Conservation (phyloP, 1,140 invertebrate genomes). For the Brachionus rubens region DNA sequence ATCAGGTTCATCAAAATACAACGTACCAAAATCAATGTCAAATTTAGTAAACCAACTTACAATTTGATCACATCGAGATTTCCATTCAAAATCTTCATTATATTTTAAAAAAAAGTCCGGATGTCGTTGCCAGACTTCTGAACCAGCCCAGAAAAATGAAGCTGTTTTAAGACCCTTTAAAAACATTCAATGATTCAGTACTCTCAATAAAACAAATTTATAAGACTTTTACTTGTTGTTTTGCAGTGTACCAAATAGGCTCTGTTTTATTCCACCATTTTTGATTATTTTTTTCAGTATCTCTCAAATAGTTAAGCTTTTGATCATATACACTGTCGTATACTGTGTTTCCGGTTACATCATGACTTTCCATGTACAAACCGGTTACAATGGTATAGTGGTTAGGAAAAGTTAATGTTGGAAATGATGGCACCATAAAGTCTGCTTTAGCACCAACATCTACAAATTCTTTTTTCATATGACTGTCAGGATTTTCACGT, state of each 20-base stretch:
- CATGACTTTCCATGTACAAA: constrained; percentile 62
- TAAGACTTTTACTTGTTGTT: constrained; percentile 5
- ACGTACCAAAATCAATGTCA: constrained; percentile 62
- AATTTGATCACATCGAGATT: constrained; percentile 64
- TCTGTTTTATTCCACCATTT: constrained; percentile 48
- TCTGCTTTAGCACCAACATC: constrained; percentile 64
- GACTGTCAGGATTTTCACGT: constrained; percentile 61
- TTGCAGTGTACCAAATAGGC: constrained; percentile 47
- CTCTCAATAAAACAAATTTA: neutral
- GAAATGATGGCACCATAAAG: constrained; percentile 68
- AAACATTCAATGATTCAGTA: neutral
- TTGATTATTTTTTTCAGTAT: constrained; percentile 28
- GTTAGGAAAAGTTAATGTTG: constrained; percentile 76
- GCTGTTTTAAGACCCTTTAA: constrained; percentile 35
- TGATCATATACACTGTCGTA: constrained; percentile 61
- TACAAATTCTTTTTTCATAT: constrained; percentile 62
- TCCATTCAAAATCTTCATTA: neutral
- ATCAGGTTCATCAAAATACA: constrained; percentile 76
- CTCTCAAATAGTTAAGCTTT: constrained; percentile 43
- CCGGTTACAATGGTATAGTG: constrained; percentile 73
- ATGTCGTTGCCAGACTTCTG: constrained; percentile 31
- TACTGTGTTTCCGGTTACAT: constrained; percentile 67
- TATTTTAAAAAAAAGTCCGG: constrained; percentile 37
- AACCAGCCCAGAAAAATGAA: constrained; percentile 44
- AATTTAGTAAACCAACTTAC: constrained; percentile 69